Conservation (phyloP, 1,140 invertebrate species). For the Proctacanthus coquilletti region DNA sequence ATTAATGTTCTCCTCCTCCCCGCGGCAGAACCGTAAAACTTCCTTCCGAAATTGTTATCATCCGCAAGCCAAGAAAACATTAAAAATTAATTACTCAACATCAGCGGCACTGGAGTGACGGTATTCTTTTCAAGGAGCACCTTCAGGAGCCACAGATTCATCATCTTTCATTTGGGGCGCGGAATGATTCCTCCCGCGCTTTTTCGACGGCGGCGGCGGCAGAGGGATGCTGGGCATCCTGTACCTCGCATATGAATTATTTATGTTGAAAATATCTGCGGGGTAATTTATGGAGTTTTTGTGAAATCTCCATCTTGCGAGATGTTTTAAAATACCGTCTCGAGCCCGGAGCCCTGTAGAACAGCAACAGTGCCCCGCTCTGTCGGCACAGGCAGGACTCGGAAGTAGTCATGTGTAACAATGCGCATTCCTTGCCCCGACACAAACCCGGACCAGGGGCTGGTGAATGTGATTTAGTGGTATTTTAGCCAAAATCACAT, state of each 20-base stretch:
- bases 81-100: background rate
- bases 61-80: background rate
- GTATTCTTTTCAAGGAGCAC: background rate
- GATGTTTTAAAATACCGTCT: background rate
- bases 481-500: slow-evolving; percentile 1
- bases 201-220: background rate
- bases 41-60: no score
- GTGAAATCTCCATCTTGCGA: background rate
- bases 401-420: no score
- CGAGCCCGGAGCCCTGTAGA: no score
- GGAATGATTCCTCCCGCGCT: background rate
- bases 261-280: slow-evolving; percentile 1
- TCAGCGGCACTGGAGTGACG: background rate
- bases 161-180: background rate
- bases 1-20: no score
- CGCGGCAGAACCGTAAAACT: no score
- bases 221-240: background rate
- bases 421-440: no score
- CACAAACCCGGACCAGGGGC: no score
- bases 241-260: background rate
- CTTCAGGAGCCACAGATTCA: background rate
- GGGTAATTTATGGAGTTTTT: slow-evolving; percentile 1
- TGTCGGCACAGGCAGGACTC: no score
- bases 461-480: background rate
- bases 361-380: no score